Conservation (phyloP, 2,797 vertebrate species). For the Pteropus rufus region DNA sequence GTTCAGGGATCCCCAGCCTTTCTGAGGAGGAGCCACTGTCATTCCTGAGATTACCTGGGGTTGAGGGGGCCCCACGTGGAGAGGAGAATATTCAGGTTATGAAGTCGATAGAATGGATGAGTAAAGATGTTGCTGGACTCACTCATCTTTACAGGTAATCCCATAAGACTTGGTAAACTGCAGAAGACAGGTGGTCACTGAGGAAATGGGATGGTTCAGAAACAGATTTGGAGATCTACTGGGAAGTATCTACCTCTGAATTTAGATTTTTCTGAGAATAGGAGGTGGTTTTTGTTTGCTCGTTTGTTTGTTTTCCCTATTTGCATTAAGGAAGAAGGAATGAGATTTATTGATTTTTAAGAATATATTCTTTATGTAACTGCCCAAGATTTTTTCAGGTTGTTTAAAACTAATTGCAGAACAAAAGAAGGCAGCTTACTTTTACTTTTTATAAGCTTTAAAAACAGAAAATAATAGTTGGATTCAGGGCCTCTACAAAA, state of each 20-base stretch:
- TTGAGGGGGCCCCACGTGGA: not conserved
- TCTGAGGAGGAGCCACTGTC: not conserved
- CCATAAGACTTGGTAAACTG: not conserved
- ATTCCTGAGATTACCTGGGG: not conserved
- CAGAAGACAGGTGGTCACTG: not conserved
- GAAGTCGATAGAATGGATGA: not conserved
- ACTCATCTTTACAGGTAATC: not conserved
- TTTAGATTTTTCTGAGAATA: not conserved
- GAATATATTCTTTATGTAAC: not conserved
- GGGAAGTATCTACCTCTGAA: not conserved
- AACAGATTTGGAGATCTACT: not conserved
- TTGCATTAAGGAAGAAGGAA: not conserved
- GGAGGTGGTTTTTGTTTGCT: not conserved
- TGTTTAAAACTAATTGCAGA: slow-evolving; percentile 14
- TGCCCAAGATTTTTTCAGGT: not conserved
- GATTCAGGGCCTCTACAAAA: not conserved
- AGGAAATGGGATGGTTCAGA: not conserved
- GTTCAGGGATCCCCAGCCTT: not conserved
- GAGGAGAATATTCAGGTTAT: not conserved
- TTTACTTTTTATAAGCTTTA: slow-evolving; percentile 17
- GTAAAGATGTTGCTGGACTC: not conserved
- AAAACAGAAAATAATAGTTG: not conserved
- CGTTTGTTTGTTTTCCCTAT: not conserved
- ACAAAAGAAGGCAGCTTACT: not conserved
- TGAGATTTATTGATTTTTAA: not conserved